Evolutionary conservation across 2,888 invertebrate genomes (phyloP), one percentile per base, ranked within the genome.

Genomic region (Apocheima hispidaria): DNA sequence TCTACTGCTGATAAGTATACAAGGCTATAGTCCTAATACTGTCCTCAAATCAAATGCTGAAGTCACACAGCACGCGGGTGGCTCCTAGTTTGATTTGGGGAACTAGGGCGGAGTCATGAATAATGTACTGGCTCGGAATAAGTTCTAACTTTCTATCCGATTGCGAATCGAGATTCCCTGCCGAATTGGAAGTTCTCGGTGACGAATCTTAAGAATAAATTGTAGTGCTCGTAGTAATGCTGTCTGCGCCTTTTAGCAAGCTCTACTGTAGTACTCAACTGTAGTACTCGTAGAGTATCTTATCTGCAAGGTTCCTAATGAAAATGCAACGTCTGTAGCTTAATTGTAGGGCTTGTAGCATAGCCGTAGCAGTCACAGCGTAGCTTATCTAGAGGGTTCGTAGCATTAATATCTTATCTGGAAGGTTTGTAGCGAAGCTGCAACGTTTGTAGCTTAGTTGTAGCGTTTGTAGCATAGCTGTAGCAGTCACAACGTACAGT

Each of bases 61-160:
- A 26, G 5, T 16, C 14, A 16, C 14, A 16, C 10, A 35, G 14
- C n/a, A 16, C 16, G 30, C 21, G 35, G 35, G 18, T 38, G 36
- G 4, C 40, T 33, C 20, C 60, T 49, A 43, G 53, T 40, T 49
- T 53, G 41, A 63, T 52, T 49, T 54, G 36, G 41, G 40, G 21
- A 55, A 51, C 54, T 49, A 44, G 58, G 62, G 50, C 44, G 35
- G 28, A 49, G 28, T 60, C 65, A 67, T 67, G 60, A 67, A 65
- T 65, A 65, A 65, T 63, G 54, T 55, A 64, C 61, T 38, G 20
- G 20, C 16, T 16, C 20, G 30, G 60, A 55, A 50, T 49, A 54
- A 49, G 43, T 54, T 33, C 30, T 44, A 65, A 61, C 61, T 66
- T 56, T 61, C 59, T 46, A 59, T 59, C 54, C 33, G 36, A 43